Conservation (phyloP, 2,797 vertebrate genomes). For the Poecilia gillii region DNA sequence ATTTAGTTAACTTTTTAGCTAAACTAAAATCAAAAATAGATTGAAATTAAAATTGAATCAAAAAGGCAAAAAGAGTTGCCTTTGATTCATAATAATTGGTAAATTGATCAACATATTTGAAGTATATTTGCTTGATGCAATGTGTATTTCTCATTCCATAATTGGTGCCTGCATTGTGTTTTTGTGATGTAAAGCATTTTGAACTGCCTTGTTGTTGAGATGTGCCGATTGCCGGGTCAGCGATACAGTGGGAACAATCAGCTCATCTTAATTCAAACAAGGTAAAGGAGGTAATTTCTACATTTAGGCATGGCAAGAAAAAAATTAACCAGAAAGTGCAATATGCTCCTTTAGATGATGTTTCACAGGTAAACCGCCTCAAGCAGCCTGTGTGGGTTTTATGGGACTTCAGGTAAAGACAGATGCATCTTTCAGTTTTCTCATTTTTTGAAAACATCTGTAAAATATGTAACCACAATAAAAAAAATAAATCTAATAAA, state of each 20-base stretch:
- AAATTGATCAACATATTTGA: too few relatives aligned
- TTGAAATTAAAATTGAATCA: too few relatives aligned
- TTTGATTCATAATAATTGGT: too few relatives aligned
- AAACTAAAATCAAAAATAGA: too few relatives aligned
- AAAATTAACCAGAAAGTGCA: not conserved
- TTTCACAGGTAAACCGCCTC: not conserved
- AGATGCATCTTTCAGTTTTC: not conserved
- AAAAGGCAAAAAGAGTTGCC: too few relatives aligned
- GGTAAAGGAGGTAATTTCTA: not conserved
- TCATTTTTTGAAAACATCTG: not conserved
- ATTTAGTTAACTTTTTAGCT: too few relatives aligned
- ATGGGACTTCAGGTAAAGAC: not conserved
- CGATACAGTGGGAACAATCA: not conserved
- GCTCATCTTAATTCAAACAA: not conserved
- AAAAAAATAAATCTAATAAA: not conserved
- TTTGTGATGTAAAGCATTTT: too few relatives aligned
- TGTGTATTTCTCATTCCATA: too few relatives aligned
- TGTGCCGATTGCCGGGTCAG: not conserved
- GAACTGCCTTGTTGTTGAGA: too few relatives aligned
- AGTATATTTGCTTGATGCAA: too few relatives aligned
- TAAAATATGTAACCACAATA: not conserved
- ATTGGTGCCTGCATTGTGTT: too few relatives aligned
- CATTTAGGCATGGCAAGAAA: not conserved
- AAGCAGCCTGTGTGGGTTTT: not conserved
- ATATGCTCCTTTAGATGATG: not conserved